Evolutionary conservation across 2,888 invertebrate species (phyloP), one percentile per base, ranked within the genome.

Genomic region (Glyphotaelius pellucidus): DNA sequence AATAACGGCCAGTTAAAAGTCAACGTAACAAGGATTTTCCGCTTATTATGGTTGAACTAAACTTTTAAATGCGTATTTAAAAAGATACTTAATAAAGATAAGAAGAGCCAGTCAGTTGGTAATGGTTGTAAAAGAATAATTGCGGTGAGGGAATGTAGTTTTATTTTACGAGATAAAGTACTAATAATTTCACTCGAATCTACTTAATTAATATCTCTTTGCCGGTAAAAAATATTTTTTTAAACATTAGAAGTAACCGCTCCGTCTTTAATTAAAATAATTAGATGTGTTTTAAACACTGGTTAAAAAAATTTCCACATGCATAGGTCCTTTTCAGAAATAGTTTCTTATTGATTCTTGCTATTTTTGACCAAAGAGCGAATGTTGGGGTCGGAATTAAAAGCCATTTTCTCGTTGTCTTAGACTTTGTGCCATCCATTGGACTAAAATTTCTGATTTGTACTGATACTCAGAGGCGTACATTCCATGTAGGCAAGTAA

Each of bases 11-110:
- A 83, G 80, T 87, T 86, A 80, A 80, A 89, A 89, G 80, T 89
- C 86, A 80, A 87, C 86, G 85, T 91, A 87, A 87, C 87, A 87
- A 87, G 90, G 80, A 91, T 91, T 91, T 87, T 87, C 67, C 47
- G 80, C 86, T 80, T 86, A 87, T 91, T 87, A 91, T 85, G 90
- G 84, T 84, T 84, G 31, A 85, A 90, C 67, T 87, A 87, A 87
- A 87, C 87, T 87, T 87, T 87, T 35, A 87, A 87, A 52, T 32
- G 87, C 52, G 87, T 52, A 87, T 52, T 87, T 87, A 87, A 87
- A 87, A 87, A 87, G 52, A 52, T 52, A 87, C 31, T 87, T 67
- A 30, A n/a, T 85, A 85, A 32, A 52, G 87, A 87, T 87, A 87
- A 87, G 87, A 87, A 52, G 31, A n/a, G 19, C 7, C 14, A 35